phyloP scores from a whole-genome alignment of 2,888 invertebrate genomes.

The Diarsia mendica region DNA sequence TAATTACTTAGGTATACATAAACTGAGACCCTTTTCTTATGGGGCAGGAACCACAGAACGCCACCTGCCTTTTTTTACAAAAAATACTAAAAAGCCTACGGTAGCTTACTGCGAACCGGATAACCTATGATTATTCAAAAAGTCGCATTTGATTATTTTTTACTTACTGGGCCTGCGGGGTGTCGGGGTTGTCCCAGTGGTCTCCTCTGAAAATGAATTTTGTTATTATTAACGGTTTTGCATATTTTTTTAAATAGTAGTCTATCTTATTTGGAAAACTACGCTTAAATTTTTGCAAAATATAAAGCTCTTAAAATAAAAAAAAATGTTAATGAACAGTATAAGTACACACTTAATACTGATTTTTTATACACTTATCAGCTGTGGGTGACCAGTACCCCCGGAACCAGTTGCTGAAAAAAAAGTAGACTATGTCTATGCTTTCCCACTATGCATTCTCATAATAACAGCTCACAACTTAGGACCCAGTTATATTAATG shows the following conservation, averaged over 20 bases:
- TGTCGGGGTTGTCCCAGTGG: background rate
- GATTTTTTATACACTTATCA: background rate
- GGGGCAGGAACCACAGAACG: no score
- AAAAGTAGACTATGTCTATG: background rate
- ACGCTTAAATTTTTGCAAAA: background rate
- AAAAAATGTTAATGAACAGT: background rate
- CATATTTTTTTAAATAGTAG: no score
- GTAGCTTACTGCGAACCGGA: background rate
- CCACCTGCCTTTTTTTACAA: no score
- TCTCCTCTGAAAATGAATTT: background rate
- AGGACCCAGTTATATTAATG: no score
- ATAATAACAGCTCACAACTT: no score
- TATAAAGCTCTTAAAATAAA: background rate
- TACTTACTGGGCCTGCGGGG: background rate
- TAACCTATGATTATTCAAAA: background rate
- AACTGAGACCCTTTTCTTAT: no score
- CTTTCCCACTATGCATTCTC: background rate
- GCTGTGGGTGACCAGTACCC: no score
- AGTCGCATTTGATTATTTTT: background rate
- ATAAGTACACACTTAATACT: no score
- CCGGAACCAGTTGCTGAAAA: background rate
- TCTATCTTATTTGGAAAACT: background rate
- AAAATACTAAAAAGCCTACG: background rate
- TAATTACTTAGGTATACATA: no score
- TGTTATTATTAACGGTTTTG: background rate